Percentiles rank a stretch among this genome's conserved stretches.
Conservation (phyloP, 1,140 invertebrate genomes). For the Bombus confusus region DNA sequence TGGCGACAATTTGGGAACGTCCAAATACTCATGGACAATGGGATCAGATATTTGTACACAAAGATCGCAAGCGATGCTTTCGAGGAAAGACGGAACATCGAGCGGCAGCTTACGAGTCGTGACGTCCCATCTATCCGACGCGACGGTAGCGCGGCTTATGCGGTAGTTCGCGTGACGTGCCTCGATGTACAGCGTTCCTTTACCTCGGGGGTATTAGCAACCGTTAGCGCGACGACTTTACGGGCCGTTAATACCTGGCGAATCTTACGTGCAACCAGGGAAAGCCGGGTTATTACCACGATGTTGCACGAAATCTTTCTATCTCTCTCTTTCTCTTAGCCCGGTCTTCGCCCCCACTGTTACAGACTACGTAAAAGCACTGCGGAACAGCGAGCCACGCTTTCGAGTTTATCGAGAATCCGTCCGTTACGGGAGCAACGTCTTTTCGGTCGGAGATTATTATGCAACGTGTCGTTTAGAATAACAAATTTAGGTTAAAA, state of each 20-base stretch:
- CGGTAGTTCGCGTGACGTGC: slow-evolving; percentile 45
- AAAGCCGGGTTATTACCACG: slow-evolving; percentile 39
- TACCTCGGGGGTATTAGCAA: slow-evolving; percentile 47
- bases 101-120: slow-evolving; percentile 30
- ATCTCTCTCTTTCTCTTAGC: background rate
- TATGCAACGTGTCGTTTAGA: background rate
- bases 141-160: slow-evolving; percentile 26
- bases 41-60: no score
- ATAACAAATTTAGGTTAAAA: background rate
- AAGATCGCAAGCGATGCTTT: background rate
- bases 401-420: background rate
- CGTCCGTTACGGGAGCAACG: background rate
- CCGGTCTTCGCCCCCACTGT: background rate
- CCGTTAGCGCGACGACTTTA: slow-evolving; percentile 48
- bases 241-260: slow-evolving; percentile 46
- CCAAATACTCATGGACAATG: background rate
- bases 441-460: background rate
- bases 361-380: slow-evolving; percentile 12
- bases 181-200: slow-evolving; percentile 27
- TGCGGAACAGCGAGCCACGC: slow-evolving; percentile 1
- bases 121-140: slow-evolving; percentile 43
- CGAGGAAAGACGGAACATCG: slow-evolving; percentile 32
- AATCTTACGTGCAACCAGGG: slow-evolving; percentile 42
- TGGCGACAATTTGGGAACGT: background rate
- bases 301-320: slow-evolving; percentile 34